Base-by-base conservation (phyloP, 2,113 vertebrate species). In the Monopterus albus region DNA sequence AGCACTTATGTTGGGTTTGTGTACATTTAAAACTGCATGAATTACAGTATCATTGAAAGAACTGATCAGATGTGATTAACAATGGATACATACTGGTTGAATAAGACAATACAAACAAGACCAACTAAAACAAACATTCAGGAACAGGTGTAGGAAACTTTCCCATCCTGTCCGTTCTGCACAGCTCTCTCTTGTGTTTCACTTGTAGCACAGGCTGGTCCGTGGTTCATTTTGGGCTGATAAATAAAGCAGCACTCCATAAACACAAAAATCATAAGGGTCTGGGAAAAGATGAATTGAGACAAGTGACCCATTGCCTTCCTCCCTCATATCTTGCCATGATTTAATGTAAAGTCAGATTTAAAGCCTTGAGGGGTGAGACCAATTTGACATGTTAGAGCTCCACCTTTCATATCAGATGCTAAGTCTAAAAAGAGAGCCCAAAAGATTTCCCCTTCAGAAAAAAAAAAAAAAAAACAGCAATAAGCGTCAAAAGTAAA, bases 101-200 rank as follows among this genome's bases (percentile, higher is more conserved):
- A 66, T 58, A 62, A 66, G 64, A 82, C 67, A 50, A 58, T 47
- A 82, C 76, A 76, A 81, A 86, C 78, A n/a, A n/a, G n/a, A n/a
- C n/a, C n/a, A n/a, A 80, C 47, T 58, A 70, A 82, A 36, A 62
- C 76, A 80, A 84, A 87, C 72, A 87, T 76, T 64, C 64, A 78
- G 61, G 36, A 72, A 75, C 49, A 75, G 60, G 72, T 63, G 57
- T 39, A 65, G 64, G 42, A 74, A 67, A 64, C 61, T 47, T 81
- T 72, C 63, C 72, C 4, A 9, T 63, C 39, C 51, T 46, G 78
- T 79, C 52, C 40, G 14, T 60, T 83, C 67, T 78, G 49, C 72
- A 86, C 79, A 81, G 72, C 88, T 64, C 89, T 84, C 76, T 69
- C 89, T 64, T 77, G 87, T 89, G 88, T 84, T 61, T 25, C 72